Percentiles rank a stretch among this genome's conserved stretches.
Evolutionary conservation across 2,888 invertebrate species (phyloP).

Genomic region (Agapostemon virescens): DNA sequence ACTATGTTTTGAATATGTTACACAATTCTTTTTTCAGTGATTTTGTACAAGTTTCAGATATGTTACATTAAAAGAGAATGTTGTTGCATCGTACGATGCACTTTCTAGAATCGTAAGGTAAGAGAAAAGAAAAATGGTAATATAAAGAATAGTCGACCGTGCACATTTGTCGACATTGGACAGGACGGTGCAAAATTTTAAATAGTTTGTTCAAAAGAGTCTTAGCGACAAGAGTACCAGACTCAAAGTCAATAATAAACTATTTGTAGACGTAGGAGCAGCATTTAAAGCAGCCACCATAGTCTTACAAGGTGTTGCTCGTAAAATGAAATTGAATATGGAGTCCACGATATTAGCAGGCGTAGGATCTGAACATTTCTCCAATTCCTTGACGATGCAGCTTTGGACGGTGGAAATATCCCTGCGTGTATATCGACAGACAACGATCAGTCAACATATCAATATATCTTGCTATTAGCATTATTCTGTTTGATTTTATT

Average conservation of each 20-base stretch:
- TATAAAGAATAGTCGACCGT: conserved; percentile 6
- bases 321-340: conserved; percentile 87
- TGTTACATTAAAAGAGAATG: neutral
- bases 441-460: neutral
- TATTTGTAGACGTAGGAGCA: conserved; percentile 29
- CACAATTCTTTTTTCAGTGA: conserved; percentile 15
- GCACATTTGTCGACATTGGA: neutral
- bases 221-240: conserved; percentile 10
- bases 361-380: conserved; percentile 87
- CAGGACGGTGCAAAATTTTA: conserved; percentile 8
- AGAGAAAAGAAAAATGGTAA: neutral
- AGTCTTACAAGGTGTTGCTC: conserved; percentile 84
- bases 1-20: conserved; percentile 39
- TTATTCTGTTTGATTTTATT: neutral
- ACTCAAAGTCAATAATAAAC: conserved; percentile 12
- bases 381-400: conserved; percentile 85
- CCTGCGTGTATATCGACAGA: conserved; percentile 68
- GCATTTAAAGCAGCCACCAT: conserved; percentile 1
- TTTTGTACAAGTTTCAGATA: neutral
- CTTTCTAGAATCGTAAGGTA: neutral
- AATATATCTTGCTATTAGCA: neutral
- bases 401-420: conserved; percentile 82
- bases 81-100: conserved; percentile 17
- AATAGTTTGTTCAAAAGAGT: conserved; percentile 27
- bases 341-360: conserved; percentile 90